Evolutionary conservation across 2,888 invertebrate genomes (phyloP), one percentile per base, ranked within the genome.

Genomic region (Clepsis dumicolana): DNA sequence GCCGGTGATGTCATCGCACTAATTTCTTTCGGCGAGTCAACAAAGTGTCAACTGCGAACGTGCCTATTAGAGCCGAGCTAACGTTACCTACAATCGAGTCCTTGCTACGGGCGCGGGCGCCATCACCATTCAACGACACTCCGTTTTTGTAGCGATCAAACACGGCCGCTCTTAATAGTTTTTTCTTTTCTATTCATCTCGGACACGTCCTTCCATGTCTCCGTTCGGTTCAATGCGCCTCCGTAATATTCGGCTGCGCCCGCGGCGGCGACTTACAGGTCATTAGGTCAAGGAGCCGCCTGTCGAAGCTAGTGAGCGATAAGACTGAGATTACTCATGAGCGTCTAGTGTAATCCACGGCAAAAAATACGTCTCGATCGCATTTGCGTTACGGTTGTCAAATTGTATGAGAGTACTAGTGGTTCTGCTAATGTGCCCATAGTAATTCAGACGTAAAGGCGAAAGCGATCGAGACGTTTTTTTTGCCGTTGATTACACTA

Each of bases 1-100:
- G 63, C 38, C 57, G 73, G 66, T 85, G 85, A 86, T 79, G 84
- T 87, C 85, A 87, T 76, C 74, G 72, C 77, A 75, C 77, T 81
- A 79, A 83, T 82, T 80, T 75, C 74, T 78, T 74, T 72, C 72
- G 75, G 69, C 76, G 74, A 76, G 70, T 74, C 73, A 74, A 59
- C 57, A 50, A 8, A 59, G 32, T 57, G 60, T 57, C 38, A 63
- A 60, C 54, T 54, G 29, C 54, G 29, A 27, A 27, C 24, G 35
- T 21, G 35, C 14, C 35, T 12, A n/a, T n/a, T n/a, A 12, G 32
- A 25, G 16, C 16, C 2, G 0, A 16, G 38, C 38, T n/a, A n/a
- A n/a, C n/a, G n/a, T n/a, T n/a, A n/a, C 4, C 16, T 27, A 4
- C 16, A 16, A n/a, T 25, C 18, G 10, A 29, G 27, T 16, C 16